Evolutionary conservation across 2,113 vertebrate species (phyloP).

Genomic region (Daubentonia madagascariensis): DNA sequence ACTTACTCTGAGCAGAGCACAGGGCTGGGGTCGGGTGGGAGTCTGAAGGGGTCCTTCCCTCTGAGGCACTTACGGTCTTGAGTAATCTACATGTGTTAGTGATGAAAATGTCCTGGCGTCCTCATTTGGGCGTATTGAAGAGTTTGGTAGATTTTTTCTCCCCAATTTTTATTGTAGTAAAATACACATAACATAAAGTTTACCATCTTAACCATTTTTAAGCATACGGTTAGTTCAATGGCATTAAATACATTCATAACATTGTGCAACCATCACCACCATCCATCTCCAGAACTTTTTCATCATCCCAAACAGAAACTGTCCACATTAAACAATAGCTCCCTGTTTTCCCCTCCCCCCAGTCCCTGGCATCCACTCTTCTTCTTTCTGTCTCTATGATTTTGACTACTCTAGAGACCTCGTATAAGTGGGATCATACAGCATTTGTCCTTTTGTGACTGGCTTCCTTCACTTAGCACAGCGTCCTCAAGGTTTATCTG

Average conservation of each 20-base stretch:
- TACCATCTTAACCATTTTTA: not conserved
- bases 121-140: accelerated
- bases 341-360: not conserved
- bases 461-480: accelerated
- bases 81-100: accelerated
- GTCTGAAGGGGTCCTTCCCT: not conserved
- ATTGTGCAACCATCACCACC: accelerated
- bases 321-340: not conserved
- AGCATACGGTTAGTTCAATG: not conserved
- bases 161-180: not conserved
- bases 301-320: not conserved
- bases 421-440: accelerated
- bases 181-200: not conserved
- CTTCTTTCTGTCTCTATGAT: not conserved
- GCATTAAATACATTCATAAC: not conserved
- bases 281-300: accelerated
- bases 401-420: too few species aligned
- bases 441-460: not conserved
- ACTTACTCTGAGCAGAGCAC: not conserved
- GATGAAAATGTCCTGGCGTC: accelerated
- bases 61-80: accelerated
- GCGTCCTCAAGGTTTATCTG: not conserved
- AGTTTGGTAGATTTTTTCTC: too few species aligned
- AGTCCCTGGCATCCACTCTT: too few species aligned
- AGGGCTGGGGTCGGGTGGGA: accelerated